Conservation (phyloP, 2,797 vertebrate species). For the Antrozous pallidus region DNA sequence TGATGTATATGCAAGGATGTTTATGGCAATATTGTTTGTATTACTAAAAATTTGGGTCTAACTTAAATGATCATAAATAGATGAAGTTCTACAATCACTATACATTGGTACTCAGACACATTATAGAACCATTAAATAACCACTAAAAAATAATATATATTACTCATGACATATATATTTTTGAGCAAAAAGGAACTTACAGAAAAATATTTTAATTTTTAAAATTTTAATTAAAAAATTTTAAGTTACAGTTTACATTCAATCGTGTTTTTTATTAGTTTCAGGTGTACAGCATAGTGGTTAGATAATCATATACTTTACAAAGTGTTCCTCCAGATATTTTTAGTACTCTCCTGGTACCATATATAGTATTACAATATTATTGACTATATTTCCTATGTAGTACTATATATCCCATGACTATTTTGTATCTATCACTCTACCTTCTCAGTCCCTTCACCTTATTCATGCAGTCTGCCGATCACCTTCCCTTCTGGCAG, state of each 20-base stretch:
- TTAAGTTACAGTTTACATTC: background rate
- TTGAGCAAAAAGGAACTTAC: background rate
- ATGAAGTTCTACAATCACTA: background rate
- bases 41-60: conserved; percentile 5
- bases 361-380: background rate
- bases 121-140: background rate
- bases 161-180: background rate
- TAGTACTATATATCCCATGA: background rate
- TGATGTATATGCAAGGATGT: background rate
- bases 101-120: background rate
- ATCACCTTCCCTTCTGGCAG: background rate
- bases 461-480: background rate
- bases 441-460: background rate
- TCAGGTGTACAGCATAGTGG: background rate
- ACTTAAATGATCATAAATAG: background rate
- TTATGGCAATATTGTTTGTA: background rate
- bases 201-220: background rate
- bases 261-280: background rate
- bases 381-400: background rate
- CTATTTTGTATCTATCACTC: background rate
- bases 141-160: background rate
- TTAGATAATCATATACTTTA: background rate
- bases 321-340: background rate
- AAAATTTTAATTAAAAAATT: background rate
- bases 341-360: background rate